A percentile compares a stretch with the other conserved stretches of the same genome.
These are phyloP conservation scores for Neopelma chrysocephalum DNA, from an alignment of 2,797 vertebrate genomes.

Conservation along the genomic window DNA sequence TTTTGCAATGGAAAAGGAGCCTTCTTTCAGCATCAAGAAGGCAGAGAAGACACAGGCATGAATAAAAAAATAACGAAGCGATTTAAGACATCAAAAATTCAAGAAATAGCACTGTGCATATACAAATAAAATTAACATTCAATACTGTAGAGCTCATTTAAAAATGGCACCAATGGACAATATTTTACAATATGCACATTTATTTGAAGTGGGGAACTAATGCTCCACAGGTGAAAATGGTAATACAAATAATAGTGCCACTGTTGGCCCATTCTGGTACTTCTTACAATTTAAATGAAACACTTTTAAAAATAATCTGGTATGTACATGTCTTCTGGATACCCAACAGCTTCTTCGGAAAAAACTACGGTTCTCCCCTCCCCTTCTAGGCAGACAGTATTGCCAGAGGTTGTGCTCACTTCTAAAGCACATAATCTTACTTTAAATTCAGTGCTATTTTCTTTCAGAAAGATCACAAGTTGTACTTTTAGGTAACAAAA, in stretches of 20 bases:
- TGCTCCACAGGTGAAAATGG: conserved; percentile 60
- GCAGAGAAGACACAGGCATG: conserved; percentile 48
- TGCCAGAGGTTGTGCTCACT: conserved; percentile 56
- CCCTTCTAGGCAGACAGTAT: conserved; percentile 38
- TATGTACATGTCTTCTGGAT: conserved; percentile 49
- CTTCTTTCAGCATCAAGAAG: conserved; percentile 56
- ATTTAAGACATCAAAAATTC: conserved; percentile 56
- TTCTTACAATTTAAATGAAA: conserved; percentile 68
- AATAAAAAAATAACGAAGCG: conserved; percentile 45
- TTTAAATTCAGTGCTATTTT: conserved; percentile 71
- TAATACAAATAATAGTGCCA: conserved; percentile 57
- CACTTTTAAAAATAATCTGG: conserved; percentile 43
- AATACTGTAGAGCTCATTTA: conserved; percentile 55
- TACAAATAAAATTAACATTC: conserved; percentile 58
- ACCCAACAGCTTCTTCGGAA: conserved; percentile 29
- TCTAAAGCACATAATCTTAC: conserved; percentile 49
- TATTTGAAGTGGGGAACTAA: conserved; percentile 65
- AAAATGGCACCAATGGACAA: conserved; percentile 63
- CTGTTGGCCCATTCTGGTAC: conserved; percentile 18
- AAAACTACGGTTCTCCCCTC: conserved; percentile 2
- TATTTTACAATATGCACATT: conserved; percentile 76
- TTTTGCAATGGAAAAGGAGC: conserved; percentile 45
- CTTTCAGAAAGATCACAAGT: conserved; percentile 68
- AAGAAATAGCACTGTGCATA: conserved; percentile 64
- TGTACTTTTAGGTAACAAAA: conserved; percentile 71